Evolutionary conservation across 2,888 invertebrate species (phyloP), one percentile per base, ranked within the genome.

Genomic region (Andrena chrysosceles): DNA sequence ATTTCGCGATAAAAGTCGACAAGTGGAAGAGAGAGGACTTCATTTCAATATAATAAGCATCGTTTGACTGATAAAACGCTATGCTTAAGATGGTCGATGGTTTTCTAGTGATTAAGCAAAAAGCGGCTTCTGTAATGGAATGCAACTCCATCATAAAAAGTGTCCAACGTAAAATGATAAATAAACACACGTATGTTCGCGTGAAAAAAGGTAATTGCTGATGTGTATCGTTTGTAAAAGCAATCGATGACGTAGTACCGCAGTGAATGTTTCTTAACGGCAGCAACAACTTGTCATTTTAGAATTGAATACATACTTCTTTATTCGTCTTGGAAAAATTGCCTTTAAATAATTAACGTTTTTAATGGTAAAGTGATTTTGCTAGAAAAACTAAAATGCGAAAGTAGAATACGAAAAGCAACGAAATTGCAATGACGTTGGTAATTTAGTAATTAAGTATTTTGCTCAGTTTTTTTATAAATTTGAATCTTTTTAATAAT

Each of bases 31-130:
- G 7, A 7, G 49, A 10, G 62, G 35, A 29, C 23, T 48, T 63
- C 72, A 20, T 77, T 72, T 64, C 63, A 26, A 64, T 59, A 48
- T 64, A 72, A 64, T 77, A 56, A 64, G 62, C 62, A 64, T 48
- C 49, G 64, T 10, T 23, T 35, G 76, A 62, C n/a, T 48, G 71
- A 71, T 49, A 67, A 81, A 71, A 76, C 42, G 42, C 66, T 71
- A 63, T 66, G 71, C 60, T 62, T 48, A 64, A n/a, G 63, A 64
- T 59, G 29, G 54, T 48, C 42, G 72, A 59, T 66, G 49, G 31
- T 64, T 72, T 73, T 8, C 48, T 4, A n/a, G 62, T 42, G 49
- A 66, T 73, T 77, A 67, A 64, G 54, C 62, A 20, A 23, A 35
- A 49, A 71, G 31, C 66, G 29, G 16, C n/a, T 33, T 26, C 48